Conservation (phyloP, 2,888 invertebrate species). For the Helicoverpa assulta region DNA sequence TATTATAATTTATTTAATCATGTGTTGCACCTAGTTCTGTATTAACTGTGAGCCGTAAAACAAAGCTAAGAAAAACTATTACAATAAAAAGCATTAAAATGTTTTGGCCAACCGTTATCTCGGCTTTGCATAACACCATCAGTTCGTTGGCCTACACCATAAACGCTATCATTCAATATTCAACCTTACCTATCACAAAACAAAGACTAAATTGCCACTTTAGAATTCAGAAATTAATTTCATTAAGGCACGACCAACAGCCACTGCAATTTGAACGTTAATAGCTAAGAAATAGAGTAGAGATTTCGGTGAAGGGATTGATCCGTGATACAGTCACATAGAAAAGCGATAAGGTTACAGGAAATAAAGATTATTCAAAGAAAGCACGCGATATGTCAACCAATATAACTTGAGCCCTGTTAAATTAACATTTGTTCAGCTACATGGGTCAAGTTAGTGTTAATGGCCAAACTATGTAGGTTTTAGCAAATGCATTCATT, state of each 20-base stretch:
- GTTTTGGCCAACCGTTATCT: constrained; percentile 54
- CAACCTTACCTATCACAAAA: background rate
- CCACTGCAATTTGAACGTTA: constrained; percentile 10
- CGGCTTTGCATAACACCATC: constrained; percentile 61
- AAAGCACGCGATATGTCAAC: constrained; percentile 57
- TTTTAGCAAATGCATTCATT: constrained; percentile 61
- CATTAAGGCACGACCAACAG: constrained; percentile 20
- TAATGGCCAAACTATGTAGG: constrained; percentile 49
- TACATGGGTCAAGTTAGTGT: constrained; percentile 25
- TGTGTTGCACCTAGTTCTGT: constrained; percentile 38
- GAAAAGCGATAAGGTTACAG: constrained; percentile 61
- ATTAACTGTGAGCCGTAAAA: constrained; percentile 41
- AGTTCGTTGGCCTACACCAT: constrained; percentile 39
- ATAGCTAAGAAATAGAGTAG: fast-evolving
- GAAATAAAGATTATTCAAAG: constrained; percentile 65
- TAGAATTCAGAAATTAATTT: constrained; percentile 37
- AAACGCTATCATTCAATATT: constrained; percentile 6
- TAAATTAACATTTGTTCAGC: constrained; percentile 19
- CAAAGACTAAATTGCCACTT: constrained; percentile 23
- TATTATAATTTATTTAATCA: constrained; percentile 37
- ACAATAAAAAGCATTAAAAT: constrained; percentile 62
- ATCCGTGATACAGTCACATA: constrained; percentile 60
- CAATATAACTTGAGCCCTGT: constrained; percentile 42
- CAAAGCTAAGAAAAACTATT: constrained; percentile 53
- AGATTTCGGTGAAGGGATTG: background rate